phyloP scores from a whole-genome alignment of 2,888 invertebrate genomes.

The Cosmia trapezina region DNA sequence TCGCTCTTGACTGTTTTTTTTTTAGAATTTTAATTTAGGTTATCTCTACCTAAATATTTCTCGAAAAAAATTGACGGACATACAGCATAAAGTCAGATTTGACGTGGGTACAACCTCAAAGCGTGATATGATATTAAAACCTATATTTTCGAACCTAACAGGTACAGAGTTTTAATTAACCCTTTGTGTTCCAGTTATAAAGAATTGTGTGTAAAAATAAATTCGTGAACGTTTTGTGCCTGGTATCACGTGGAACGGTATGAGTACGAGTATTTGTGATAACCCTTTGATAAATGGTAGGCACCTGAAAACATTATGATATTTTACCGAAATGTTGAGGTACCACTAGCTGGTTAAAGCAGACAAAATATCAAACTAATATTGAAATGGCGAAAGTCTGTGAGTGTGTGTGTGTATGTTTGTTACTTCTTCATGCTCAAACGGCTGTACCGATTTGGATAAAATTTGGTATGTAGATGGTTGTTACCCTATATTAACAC shows the following conservation, averaged over 20 bases:
- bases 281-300: neutral
- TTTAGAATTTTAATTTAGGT: too few species aligned
- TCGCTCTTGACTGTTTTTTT: too few species aligned
- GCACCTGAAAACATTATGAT: neutral
- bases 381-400: too few species aligned
- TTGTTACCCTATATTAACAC: too few species aligned
- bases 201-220: neutral
- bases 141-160: constrained; percentile 28
- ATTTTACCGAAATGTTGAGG: neutral
- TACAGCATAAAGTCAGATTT: neutral
- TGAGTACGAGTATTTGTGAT: neutral
- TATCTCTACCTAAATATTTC: too few species aligned
- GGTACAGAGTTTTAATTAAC: constrained; percentile 32
- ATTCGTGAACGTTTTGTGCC: neutral
- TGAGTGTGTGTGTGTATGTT: too few species aligned
- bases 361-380: neutral
- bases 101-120: constrained; percentile 5
- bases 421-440: too few species aligned
- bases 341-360: neutral
- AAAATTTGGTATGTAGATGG: too few species aligned
- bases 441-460: too few species aligned
- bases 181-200: constrained; percentile 21
- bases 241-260: neutral
- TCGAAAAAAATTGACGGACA: neutral
- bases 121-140: constrained; percentile 23